These are phyloP conservation scores for Microchrysa polita DNA, from an alignment of 2,888 invertebrate species.

Conservation along the genomic window DNA sequence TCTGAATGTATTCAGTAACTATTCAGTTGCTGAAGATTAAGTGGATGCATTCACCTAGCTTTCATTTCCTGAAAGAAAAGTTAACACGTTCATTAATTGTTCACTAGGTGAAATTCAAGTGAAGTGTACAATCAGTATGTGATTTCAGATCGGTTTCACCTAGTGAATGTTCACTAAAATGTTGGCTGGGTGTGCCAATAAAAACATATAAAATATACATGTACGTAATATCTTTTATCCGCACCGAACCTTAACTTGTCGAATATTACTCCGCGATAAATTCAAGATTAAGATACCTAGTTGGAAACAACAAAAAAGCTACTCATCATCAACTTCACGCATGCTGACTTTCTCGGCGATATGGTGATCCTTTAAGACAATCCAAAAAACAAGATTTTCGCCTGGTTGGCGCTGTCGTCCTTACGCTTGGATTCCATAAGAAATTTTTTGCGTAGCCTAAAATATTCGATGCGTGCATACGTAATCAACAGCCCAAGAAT, in stretches of 20 bases:
- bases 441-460: not conserved
- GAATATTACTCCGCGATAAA: not conserved
- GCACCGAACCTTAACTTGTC: not conserved
- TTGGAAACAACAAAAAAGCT: not conserved
- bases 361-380: conserved; percentile 36
- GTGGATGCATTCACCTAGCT: too few species aligned
- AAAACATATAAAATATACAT: not conserved
- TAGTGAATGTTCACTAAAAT: too few species aligned
- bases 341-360: conserved; percentile 45
- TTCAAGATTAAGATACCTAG: not conserved
- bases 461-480: conserved; percentile 36
- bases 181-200: too few species aligned
- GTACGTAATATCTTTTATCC: too few species aligned
- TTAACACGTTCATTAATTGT: too few species aligned
- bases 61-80: too few species aligned
- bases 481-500: conserved; percentile 43
- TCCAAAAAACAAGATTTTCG: not conserved
- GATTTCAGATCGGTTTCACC: too few species aligned
- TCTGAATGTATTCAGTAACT: too few species aligned
- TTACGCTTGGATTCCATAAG: not conserved
- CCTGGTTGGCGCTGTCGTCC: not conserved
- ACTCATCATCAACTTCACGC: conserved; percentile 40
- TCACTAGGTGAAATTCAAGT: too few species aligned
- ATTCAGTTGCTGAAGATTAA: too few species aligned
- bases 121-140: too few species aligned